A percentile compares a stretch with the other conserved stretches of the same genome.
Conservation (phyloP, 2,113 vertebrate genomes). For the Pogonocichla stellata region DNA sequence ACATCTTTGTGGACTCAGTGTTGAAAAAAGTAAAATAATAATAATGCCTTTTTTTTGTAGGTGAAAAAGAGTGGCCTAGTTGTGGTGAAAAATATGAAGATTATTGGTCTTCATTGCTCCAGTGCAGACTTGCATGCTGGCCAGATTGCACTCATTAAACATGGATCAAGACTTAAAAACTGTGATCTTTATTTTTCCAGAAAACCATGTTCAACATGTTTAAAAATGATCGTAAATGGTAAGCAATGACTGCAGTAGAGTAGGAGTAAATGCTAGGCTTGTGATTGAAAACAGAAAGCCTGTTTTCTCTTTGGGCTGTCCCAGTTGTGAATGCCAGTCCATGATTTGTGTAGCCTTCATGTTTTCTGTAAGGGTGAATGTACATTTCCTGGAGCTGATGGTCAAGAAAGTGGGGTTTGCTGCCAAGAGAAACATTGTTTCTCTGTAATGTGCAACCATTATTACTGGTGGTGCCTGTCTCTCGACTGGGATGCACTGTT, state of each 20-base stretch:
- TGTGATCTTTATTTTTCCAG: conserved; percentile 95
- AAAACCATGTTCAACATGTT: conserved; percentile 92
- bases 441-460: not conserved
- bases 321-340: not conserved
- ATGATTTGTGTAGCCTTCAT: not conserved
- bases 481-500: not conserved
- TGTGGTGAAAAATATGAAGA: conserved; percentile 86
- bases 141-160: conserved; percentile 89
- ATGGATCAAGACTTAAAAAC: conserved; percentile 81
- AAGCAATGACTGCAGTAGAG: conserved; percentile 21
- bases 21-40: not conserved
- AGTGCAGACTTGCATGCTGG: conserved; percentile 91
- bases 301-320: not conserved
- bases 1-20: not conserved
- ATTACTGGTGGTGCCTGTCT: not conserved
- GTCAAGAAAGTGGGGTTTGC: not conserved
- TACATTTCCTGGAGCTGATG: not conserved
- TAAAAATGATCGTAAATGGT: conserved; percentile 98
- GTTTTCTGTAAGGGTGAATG: not conserved
- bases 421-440: not conserved
- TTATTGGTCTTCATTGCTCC: conserved; percentile 90
- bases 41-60: conserved; percentile 61
- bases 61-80: conserved; percentile 85
- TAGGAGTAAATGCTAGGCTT: not conserved
- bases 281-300: not conserved